A percentile compares a stretch with the other conserved stretches of the same genome.
These are phyloP conservation scores for Psophia crepitans DNA, from an alignment of 2,113 vertebrate genomes.

Conservation along the genomic window DNA sequence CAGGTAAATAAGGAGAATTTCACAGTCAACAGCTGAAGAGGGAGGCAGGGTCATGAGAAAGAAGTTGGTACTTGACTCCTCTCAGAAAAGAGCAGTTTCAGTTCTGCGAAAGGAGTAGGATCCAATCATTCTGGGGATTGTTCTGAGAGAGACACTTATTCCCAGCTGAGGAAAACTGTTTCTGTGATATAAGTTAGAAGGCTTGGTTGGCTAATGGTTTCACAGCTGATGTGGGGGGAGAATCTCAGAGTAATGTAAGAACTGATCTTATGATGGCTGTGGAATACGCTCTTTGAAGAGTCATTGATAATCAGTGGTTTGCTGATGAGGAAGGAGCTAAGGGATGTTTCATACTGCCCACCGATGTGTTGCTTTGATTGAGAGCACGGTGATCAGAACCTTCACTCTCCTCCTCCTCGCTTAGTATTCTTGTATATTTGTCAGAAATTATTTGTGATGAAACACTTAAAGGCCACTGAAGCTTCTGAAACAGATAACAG, in stretches of 20 bases:
- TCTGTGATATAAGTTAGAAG: neutral
- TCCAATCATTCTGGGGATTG: neutral
- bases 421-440: neutral
- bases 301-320: neutral
- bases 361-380: neutral
- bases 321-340: neutral
- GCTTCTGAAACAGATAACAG: neutral
- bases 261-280: neutral
- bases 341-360: neutral
- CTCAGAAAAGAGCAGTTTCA: neutral
- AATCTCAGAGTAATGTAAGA: neutral
- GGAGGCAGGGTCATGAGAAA: neutral
- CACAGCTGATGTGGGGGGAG: neutral
- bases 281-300: neutral
- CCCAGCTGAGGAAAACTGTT: neutral
- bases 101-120: neutral
- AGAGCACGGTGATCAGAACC: neutral
- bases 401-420: neutral
- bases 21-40: neutral
- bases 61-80: neutral
- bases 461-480: neutral
- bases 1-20: slow-evolving; percentile 19
- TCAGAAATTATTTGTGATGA: neutral
- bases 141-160: neutral
- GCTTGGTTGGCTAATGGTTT: neutral